Evolutionary conservation across 30 jellyfish, hydroid and myxozoan species (phyloP).

Genomic region (Hydractinia echinata): DNA sequence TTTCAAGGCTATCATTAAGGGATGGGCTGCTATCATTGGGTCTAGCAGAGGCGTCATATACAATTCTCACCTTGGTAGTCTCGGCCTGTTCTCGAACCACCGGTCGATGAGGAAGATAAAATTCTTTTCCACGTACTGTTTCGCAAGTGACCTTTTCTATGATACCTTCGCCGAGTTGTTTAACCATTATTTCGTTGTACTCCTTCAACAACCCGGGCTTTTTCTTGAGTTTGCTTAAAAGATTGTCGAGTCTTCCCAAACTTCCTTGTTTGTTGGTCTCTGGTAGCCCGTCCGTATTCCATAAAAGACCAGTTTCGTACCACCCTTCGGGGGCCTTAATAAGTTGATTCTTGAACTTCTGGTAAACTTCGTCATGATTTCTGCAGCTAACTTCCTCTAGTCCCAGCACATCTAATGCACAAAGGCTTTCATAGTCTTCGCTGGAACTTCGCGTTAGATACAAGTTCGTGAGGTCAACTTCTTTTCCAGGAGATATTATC

Average conservation of each 20-base stretch:
- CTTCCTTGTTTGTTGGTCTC: slow-evolving; percentile 56
- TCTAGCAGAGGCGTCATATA: too few species aligned
- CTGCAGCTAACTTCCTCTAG: slow-evolving; percentile 35
- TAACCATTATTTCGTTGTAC: slow-evolving; percentile 42
- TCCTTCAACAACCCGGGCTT: too few species aligned
- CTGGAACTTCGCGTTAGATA: slow-evolving; percentile 51
- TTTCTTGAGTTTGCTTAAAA: slow-evolving; percentile 37
- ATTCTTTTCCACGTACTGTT: slow-evolving; percentile 24
- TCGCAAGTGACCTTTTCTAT: slow-evolving; percentile 23
- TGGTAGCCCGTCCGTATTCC: slow-evolving; percentile 47
- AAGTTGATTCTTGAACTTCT: slow-evolving; percentile 59
- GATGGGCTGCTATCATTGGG: too few species aligned
- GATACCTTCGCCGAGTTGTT: slow-evolving; percentile 56
- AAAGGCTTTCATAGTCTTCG: slow-evolving; percentile 44
- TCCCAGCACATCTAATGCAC: slow-evolving; percentile 60
- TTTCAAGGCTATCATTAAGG: too few species aligned
- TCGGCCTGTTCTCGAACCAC: slow-evolving; percentile 9
- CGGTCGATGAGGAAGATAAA: slow-evolving; percentile 17
- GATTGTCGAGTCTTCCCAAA: slow-evolving; percentile 42
- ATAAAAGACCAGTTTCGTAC: slow-evolving; percentile 51
- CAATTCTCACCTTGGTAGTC: too few species aligned
- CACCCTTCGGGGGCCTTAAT: slow-evolving; percentile 40
- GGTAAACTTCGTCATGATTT: slow-evolving; percentile 33
- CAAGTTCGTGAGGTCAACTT: too few species aligned
- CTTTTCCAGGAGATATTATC: too few species aligned